Evolutionary conservation across 1,140 invertebrate genomes (phyloP).

Genomic region (Vollenhovia emeryi): DNA sequence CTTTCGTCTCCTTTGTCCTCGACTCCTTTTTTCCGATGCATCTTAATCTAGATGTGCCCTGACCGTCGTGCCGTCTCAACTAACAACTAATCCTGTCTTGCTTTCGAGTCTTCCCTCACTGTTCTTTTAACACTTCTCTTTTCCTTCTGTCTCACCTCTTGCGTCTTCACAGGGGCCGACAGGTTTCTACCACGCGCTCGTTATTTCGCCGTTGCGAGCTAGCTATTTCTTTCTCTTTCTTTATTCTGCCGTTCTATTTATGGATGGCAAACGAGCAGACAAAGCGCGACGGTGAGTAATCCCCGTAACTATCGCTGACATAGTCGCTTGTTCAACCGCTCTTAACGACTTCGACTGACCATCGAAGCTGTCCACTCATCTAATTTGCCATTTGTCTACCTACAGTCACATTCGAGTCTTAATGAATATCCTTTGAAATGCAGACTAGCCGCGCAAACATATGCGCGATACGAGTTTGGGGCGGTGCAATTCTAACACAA

Average conservation of each 20-base stretch:
- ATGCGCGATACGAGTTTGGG: background rate
- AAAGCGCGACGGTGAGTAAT: slow-evolving; percentile 61
- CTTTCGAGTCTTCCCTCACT: slow-evolving; percentile 2
- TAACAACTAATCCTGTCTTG: slow-evolving; percentile 76
- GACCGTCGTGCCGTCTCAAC: slow-evolving; percentile 51
- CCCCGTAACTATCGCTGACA: slow-evolving; percentile 76
- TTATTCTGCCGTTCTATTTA: slow-evolving; percentile 74
- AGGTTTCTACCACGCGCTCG: slow-evolving; percentile 72
- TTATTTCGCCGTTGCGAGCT: slow-evolving; percentile 61
- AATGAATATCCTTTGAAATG: slow-evolving; percentile 28
- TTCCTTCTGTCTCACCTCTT: slow-evolving; percentile 43
- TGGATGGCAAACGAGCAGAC: slow-evolving; percentile 71
- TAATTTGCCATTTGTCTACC: slow-evolving; percentile 44
- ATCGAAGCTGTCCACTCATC: slow-evolving; percentile 6
- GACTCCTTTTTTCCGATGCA: slow-evolving; percentile 62
- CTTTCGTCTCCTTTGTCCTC: slow-evolving; percentile 60
- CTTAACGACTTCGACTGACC: slow-evolving; percentile 34
- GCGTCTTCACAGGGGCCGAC: slow-evolving; percentile 59
- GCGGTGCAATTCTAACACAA: background rate
- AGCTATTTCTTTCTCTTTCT: background rate
- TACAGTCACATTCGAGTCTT: background rate
- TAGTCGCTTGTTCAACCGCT: slow-evolving; percentile 9
- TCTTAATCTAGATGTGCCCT: slow-evolving; percentile 82
- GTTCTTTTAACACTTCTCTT: slow-evolving; percentile 13
- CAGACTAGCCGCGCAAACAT: background rate